Conservation (phyloP, 2,113 vertebrate species). For the Leucosticte australis region DNA sequence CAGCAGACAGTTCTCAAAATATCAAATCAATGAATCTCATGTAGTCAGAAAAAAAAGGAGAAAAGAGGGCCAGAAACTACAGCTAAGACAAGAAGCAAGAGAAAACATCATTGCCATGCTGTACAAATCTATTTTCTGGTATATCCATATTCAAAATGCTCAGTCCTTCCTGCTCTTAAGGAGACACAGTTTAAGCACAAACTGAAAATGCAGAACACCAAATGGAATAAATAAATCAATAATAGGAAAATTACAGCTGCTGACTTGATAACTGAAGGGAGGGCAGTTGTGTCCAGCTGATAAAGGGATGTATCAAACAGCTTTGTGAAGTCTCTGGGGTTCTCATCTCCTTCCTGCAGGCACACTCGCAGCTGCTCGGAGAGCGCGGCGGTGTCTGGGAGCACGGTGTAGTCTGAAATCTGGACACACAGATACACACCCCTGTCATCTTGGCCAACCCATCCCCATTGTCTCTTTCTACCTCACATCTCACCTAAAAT, state of each 20-base stretch:
- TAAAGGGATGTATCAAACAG: conserved; percentile 88
- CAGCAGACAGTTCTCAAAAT: neutral
- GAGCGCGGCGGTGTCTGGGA: conserved; percentile 85
- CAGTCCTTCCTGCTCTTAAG: neutral
- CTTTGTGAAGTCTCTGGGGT: conserved; percentile 90
- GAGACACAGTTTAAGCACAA: neutral
- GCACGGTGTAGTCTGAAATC: conserved; percentile 94
- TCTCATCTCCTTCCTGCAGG: conserved; percentile 94
- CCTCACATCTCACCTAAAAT: neutral
- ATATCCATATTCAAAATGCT: neutral
- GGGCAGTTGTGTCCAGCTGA: conserved; percentile 85
- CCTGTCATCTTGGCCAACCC: neutral
- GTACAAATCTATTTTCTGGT: neutral
- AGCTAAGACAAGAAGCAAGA: neutral
- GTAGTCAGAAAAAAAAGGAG: neutral
- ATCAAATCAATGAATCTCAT: neutral
- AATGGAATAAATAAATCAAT: neutral
- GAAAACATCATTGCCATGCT: neutral
- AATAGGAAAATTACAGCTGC: conserved; percentile 27
- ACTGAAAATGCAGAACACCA: neutral
- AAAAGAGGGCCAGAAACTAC: neutral
- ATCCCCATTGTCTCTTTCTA: neutral
- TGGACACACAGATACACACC: conserved; percentile 26
- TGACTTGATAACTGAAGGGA: conserved; percentile 91
- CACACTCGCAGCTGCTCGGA: conserved; percentile 88